Evolutionary conservation across 2,113 vertebrate genomes (phyloP).

Genomic region (Potamarius usumacintae): DNA sequence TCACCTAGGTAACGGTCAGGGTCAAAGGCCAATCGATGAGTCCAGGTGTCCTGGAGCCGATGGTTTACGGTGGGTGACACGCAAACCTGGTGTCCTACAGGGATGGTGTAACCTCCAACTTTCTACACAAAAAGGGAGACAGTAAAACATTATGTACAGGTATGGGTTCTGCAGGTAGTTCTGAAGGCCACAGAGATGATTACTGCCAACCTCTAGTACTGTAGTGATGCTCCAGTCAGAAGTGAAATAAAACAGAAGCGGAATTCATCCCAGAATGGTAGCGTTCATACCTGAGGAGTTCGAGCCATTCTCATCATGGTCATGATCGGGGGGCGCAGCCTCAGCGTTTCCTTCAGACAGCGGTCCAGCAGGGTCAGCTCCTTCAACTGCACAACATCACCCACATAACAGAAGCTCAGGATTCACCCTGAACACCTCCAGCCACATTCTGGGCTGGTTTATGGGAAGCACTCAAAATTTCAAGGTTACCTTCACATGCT

Average conservation of each 20-base stretch:
- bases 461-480: too few relatives aligned
- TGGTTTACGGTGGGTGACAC: slow-evolving; percentile 98
- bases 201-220: neutral
- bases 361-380: slow-evolving; percentile 87
- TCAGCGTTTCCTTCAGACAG: slow-evolving; percentile 93
- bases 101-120: slow-evolving; percentile 87
- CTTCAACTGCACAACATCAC: slow-evolving; percentile 78
- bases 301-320: slow-evolving; percentile 97
- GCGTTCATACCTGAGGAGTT: slow-evolving; percentile 79
- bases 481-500: too few relatives aligned
- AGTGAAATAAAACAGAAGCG: neutral
- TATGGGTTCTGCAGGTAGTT: too few relatives aligned
- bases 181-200: neutral
- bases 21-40: slow-evolving; percentile 79
- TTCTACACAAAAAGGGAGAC: slow-evolving; percentile 66
- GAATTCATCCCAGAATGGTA: neutral
- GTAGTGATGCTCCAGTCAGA: neutral
- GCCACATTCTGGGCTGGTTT: too few relatives aligned
- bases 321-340: slow-evolving; percentile 95
- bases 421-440: neutral
- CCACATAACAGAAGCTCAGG: slow-evolving; percentile 14
- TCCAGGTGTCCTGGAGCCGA: slow-evolving; percentile 86
- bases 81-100: slow-evolving; percentile 93
- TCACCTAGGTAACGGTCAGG: slow-evolving; percentile 89
- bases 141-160: too few relatives aligned